Evolutionary conservation across 2,113 vertebrate species (phyloP), one percentile per base, ranked within the genome.

Genomic region (Steatornis caripensis): DNA sequence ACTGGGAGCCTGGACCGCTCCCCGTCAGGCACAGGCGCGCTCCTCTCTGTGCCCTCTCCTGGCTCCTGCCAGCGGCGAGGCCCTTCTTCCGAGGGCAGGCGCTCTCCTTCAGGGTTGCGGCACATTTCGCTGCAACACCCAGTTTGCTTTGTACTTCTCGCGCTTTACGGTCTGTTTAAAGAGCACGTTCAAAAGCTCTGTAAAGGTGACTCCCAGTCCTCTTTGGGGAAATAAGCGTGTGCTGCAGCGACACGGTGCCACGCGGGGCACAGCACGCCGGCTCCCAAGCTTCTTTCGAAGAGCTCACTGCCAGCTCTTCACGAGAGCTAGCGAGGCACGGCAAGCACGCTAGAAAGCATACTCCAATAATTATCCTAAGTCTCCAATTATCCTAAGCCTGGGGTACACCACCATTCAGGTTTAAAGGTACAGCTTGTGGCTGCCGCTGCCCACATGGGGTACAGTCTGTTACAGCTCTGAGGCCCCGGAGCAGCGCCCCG

Each of bases 401-500:
- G 21, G 27, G 15, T 46, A n/a, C 4, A 1, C n/a, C 19, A 55
- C 57, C 1, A 1, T 15, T 41, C 30, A 20, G 41, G n/a, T 29
- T 9, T 71, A 12, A 46, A 46, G 34, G 24, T n/a, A 12, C 65
- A 71, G 57, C 57, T 62, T 15, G 51, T 18, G 71, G n/a, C 49
- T 34, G 22, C n/a, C n/a, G n/a, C n/a, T n/a, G n/a, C n/a, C n/a
- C n/a, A n/a, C n/a, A n/a, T n/a, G n/a, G n/a, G n/a, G n/a, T n/a
- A n/a, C n/a, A n/a, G n/a, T n/a, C n/a, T n/a, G n/a, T n/a, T n/a
- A n/a, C n/a, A n/a, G n/a, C n/a, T n/a, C n/a, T n/a, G n/a, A n/a
- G n/a, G n/a, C 32, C 51, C 69, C 2, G 1, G 23, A 13, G n/a
- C 29, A 55, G 66, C 2, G 0, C 11, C 8, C 41, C 2, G 1